Base-by-base conservation (phyloP, 30 jellyfish, hydroid and myxozoan genomes). In the Rhopilema esculentum region DNA sequence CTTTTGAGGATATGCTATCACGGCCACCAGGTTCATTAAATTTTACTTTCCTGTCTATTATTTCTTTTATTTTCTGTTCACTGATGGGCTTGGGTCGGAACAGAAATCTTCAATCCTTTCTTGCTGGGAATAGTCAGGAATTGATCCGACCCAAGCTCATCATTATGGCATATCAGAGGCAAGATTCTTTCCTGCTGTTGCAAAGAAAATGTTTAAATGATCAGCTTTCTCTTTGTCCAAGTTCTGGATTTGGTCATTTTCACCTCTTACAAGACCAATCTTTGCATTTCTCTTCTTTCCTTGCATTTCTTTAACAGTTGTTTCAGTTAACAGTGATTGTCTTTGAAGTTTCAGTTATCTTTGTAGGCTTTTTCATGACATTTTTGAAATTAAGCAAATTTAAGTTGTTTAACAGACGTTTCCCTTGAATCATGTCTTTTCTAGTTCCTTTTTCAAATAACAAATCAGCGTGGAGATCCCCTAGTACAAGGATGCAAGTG, bases 131-230 rank as follows among this genome's bases (percentile, higher is more conserved):
- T 73, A 7, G 83, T 83, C 53, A 79, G 88, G 50, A 65, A 1
- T 69, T 33, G 66, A 27, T 27, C 78, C 66, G 15, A 25, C 78
- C 0, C 16, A 30, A 22, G 9, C 66, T 30, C 0, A 26, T 8
- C 22, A n/a, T 16, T 40, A 63, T 69, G 63, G 21, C 15, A 15
- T 28, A 17, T 49, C 87, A 26, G 66, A 20, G 27, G 92, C 92
- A 57, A 83, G 80, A 28, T 83, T 72, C 26, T 85, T 71, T 28
- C 94, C 90, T 31, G 71, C 64, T 8, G 75, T 83, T 29, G 92
- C 87, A 71, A 83, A 83, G 63, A 16, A 83, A 22, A 49, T 33
- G 78, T 83, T 83, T 79, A 67, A 31, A 0, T 16, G 63, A 12
- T 83, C 88, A 17, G 92, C 79, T 49, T 68, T 69, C 65, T 83